These are phyloP conservation scores for Sesamia nonagrioides DNA, from an alignment of 1,140 invertebrate species.

Conservation along the genomic window DNA sequence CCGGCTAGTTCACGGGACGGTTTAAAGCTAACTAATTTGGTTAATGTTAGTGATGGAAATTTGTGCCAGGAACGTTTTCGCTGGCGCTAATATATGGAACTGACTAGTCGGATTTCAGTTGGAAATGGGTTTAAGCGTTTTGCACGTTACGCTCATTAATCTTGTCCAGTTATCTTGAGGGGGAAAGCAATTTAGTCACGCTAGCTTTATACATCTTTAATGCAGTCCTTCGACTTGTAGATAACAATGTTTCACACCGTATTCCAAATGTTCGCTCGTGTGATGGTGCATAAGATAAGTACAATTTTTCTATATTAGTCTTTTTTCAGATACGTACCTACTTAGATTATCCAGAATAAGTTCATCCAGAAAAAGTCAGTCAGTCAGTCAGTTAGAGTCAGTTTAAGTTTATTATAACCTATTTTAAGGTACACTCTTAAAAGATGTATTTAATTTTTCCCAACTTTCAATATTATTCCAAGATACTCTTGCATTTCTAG, in stretches of 20 bases:
- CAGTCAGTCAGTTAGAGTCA: too few species aligned
- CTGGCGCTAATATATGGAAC: conserved; percentile 86
- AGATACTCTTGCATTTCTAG: too few species aligned
- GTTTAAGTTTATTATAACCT: too few species aligned
- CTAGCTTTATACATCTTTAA: conserved; percentile 68
- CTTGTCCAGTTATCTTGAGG: conserved; percentile 84
- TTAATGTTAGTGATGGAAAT: conserved; percentile 85
- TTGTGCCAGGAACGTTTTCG: conserved; percentile 84
- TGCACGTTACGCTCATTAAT: conserved; percentile 87
- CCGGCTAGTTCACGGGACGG: conserved; percentile 69
- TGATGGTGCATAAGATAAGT: neutral
- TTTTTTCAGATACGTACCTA: too few species aligned
- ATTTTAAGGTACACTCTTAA: too few species aligned
- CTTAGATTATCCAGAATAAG: neutral
- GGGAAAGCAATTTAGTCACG: conserved; percentile 75
- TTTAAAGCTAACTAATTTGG: conserved; percentile 84
- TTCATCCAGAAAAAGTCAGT: too few species aligned
- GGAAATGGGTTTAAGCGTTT: conserved; percentile 87
- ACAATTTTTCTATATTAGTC: too few species aligned
- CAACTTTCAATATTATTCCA: too few species aligned
- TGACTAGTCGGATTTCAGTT: conserved; percentile 86
- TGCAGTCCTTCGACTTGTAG: conserved; percentile 46
- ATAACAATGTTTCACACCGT: conserved; percentile 29
- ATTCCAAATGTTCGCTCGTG: neutral
- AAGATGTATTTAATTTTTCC: too few species aligned